Base-by-base conservation (phyloP, 2,888 invertebrate genomes). In the Thera obeliscata region DNA sequence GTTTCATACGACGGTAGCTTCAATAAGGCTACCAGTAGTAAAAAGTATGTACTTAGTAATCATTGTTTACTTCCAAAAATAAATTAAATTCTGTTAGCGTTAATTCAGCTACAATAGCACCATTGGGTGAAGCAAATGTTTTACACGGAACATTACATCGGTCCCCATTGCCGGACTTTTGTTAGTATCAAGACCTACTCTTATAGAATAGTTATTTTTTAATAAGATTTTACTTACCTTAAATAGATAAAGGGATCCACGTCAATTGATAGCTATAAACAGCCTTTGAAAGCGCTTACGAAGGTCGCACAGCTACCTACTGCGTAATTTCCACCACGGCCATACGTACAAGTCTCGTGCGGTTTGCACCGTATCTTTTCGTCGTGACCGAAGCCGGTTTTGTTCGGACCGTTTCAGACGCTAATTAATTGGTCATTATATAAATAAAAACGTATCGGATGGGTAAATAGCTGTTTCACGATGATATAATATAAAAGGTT, bases 251-350 rank as follows among this genome's bases (percentile, higher is more conserved):
- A 52, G 52, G 22, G n/a, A 33, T 2, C 22, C 2, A 54, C 54
- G 33, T 54, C 35, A 54, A 8, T 54, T 2, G 9, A 54, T 54
- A 48, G n/a, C 48, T 48, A 9, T 54, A 35, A 54, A 54, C 35
- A 2, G 35, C 54, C 54, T 55, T 55, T 38, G 38, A 6, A 55
- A 56, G 35, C n/a, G 36, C n/a, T 48, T 11, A 36, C 11, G 12
- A 71, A 73, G 71, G 67, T 64, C 64, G 68, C 48, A 49, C 65
- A 61, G 59, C 54, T 49, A 50, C 59, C 62, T 64, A 55, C 64
- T 73, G 67, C 67, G 69, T 66, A 69, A 66, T 71, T 71, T 68
- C 48, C 61, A 38, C 60, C 63, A 52, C 54, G 7, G 69, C 65
- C 62, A 60, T 48, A 56, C n/a, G 49, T 49, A 49, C n/a, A 48